Evolutionary conservation across 2,888 invertebrate species (phyloP).

Genomic region (Agonum fuliginosum): DNA sequence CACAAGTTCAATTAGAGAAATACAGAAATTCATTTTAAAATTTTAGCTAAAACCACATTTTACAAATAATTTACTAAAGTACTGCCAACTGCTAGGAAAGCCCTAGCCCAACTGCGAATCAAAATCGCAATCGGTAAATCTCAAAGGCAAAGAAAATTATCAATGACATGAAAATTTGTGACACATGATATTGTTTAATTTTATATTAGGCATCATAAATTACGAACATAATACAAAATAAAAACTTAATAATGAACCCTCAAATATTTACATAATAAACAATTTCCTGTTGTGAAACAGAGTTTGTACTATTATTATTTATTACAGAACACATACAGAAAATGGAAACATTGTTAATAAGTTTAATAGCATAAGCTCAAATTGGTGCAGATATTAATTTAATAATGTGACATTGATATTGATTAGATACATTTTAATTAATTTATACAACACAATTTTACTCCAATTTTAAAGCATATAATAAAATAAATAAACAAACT

Average conservation of each 20-base stretch:
- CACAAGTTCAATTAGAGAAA: slow-evolving; percentile 63
- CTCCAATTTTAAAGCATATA: too few species aligned
- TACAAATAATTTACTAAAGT: not conserved
- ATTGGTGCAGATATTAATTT: not conserved
- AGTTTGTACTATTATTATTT: not conserved
- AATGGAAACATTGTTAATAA: slow-evolving; percentile 16
- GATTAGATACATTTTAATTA: too few species aligned
- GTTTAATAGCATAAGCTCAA: too few species aligned
- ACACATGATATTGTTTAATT: slow-evolving; percentile 39
- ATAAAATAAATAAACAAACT: too few species aligned
- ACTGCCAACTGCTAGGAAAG: not conserved
- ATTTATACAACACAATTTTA: too few species aligned
- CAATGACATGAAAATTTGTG: slow-evolving; percentile 43
- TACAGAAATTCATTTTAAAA: not conserved
- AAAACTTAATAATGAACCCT: slow-evolving; percentile 30
- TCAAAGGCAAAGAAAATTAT: slow-evolving; percentile 6
- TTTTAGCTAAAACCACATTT: not conserved
- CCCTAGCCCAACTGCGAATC: not conserved
- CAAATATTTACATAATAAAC: slow-evolving; percentile 45
- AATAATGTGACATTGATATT: too few species aligned
- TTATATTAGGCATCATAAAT: slow-evolving; percentile 56
- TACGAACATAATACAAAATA: slow-evolving; percentile 49
- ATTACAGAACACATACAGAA: not conserved
- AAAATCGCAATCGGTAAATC: not conserved
- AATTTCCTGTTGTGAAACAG: slow-evolving; percentile 33